Evolutionary conservation across 2,797 vertebrate genomes (phyloP).

Genomic region (Chelonia mydas): DNA sequence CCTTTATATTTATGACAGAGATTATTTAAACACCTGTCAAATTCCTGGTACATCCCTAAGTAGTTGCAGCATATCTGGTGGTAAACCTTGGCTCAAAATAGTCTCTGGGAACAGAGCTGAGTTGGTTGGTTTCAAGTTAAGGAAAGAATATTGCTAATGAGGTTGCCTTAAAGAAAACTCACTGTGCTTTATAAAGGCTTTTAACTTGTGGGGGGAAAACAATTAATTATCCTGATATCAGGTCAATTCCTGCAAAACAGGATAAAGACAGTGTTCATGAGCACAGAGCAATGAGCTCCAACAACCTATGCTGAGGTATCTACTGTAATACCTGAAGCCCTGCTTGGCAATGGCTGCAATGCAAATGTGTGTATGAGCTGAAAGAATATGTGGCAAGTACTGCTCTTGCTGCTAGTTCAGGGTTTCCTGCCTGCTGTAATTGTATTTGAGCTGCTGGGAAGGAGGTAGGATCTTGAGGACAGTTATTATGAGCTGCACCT

Average conservation of each 20-base stretch:
- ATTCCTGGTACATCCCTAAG: background rate
- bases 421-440: too few relatives aligned
- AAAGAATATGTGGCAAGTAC: background rate
- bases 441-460: too few relatives aligned
- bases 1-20: too few relatives aligned
- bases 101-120: background rate
- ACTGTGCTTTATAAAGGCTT: background rate
- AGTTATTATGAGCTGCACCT: too few relatives aligned
- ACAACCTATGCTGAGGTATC: too few relatives aligned
- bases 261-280: background rate
- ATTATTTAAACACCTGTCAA: background rate
- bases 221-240: too few relatives aligned
- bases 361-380: background rate
- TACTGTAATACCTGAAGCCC: background rate
- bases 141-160: background rate
- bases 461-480: too few relatives aligned
- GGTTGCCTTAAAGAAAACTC: too few relatives aligned
- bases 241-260: background rate
- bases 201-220: background rate
- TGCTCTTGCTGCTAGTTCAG: background rate
- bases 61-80: background rate
- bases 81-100: background rate
- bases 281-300: background rate
- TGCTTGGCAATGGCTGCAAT: background rate
- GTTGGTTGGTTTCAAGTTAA: background rate